Evolutionary conservation across 2,888 invertebrate species (phyloP), one percentile per base, ranked within the genome.

Genomic region (Blastobasis lacticolella): DNA sequence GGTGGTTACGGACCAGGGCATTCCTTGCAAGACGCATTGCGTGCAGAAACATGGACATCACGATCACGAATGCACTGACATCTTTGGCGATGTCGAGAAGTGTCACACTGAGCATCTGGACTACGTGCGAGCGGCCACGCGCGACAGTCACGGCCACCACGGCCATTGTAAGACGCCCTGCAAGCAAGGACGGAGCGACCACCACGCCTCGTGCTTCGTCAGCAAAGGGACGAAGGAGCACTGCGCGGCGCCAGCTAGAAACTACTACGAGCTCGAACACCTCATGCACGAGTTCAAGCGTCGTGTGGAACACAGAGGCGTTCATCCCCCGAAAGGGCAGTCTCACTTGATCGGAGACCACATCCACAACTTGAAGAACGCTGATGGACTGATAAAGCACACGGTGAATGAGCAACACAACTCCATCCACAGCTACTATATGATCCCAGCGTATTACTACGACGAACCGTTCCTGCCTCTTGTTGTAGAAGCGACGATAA

Each of bases 391-490:
- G 23, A 45, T 45, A 5, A 23, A 45, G 5, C 6, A 45, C 6
- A 36, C 36, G 5, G 37, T 46, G 6, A 37, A 37, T n/a, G 37
- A 9, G 37, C 6, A 37, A 9, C 8, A n/a, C 36, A n/a, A 5
- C 10, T 41, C 48, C 2, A 8, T 41, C 7, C 23, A 41, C 9
- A 41, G 10, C 41, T 41, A 48, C 41, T 7, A 6, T 9, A 48
- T 48, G 48, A 23, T 41, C 8, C 48, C 47, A 10, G 47, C 10
- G 9, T 47, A 10, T 7, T 47, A 47, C 38, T 38, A 38, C 38
- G 47, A 47, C 10, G 47, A 47, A 10, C 47, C 47, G 10, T 47
- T 47, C 10, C 38, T 47, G 7, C 47, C 47, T n/a, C 37, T 47
- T 8, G 8, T 10, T 8, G 47, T 47, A 10, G 38, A 47, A 38